These are phyloP conservation scores for Sitophilus oryzae DNA, from an alignment of 1,140 invertebrate species.

Conservation along the genomic window DNA sequence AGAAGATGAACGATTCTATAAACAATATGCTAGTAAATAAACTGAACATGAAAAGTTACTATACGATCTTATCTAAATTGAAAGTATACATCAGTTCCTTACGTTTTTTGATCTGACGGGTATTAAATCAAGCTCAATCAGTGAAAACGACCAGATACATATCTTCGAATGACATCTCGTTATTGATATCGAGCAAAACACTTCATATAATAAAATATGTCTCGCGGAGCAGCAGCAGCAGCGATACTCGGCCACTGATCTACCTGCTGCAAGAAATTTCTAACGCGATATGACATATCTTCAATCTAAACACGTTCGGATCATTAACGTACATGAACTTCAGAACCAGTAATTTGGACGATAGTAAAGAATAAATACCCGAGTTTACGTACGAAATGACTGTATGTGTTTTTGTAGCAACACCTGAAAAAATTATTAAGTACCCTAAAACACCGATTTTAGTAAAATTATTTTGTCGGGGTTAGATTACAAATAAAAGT, in stretches of 20 bases:
- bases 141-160: not conserved
- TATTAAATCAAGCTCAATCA: not conserved
- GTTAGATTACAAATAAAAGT: too few species aligned
- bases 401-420: too few species aligned
- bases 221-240: not conserved
- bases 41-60: too few species aligned
- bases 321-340: conserved; percentile 34
- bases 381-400: too few species aligned
- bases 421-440: too few species aligned
- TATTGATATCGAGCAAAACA: not conserved
- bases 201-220: not conserved
- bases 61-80: too few species aligned
- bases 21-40: too few species aligned
- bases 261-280: conserved; percentile 10
- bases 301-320: conserved; percentile 28
- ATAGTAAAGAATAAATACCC: conserved; percentile 2
- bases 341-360: conserved; percentile 4
- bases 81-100: too few species aligned
- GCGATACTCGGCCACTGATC: conserved; percentile 11
- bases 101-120: too few species aligned
- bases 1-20: too few species aligned
- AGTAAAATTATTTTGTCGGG: too few species aligned
- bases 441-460: too few species aligned
- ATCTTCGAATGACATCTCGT: not conserved
- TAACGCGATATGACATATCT: conserved; percentile 36